These are phyloP conservation scores for Sabellastarte sp. DNA, from an alignment of 2,888 invertebrate species.

Conservation along the genomic window DNA sequence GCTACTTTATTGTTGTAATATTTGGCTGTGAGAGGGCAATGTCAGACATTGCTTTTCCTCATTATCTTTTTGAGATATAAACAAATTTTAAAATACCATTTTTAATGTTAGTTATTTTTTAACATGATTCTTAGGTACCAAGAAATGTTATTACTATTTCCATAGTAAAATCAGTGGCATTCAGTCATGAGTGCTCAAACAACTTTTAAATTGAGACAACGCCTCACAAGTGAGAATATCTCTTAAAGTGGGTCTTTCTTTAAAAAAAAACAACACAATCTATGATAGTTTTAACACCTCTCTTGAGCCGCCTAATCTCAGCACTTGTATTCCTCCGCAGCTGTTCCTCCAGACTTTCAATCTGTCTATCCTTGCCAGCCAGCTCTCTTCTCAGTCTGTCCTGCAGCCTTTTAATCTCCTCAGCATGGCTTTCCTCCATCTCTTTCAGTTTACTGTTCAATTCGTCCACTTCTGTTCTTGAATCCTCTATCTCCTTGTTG, in stretches of 20 bases:
- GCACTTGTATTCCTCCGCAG: slow-evolving; percentile 13
- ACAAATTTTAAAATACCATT: no score
- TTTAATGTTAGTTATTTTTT: no score
- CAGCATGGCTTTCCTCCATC: slow-evolving; percentile 8
- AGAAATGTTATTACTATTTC: no score
- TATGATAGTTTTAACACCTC: slow-evolving; percentile 19
- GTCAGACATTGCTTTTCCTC: no score
- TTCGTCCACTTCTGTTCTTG: not conserved
- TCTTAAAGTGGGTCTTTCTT: not conserved
- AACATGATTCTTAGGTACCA: no score
- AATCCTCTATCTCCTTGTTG: not conserved
- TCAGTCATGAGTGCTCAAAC: not conserved
- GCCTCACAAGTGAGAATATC: not conserved
- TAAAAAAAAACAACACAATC: not conserved
- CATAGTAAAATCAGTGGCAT: not conserved
- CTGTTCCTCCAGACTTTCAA: slow-evolving; percentile 28
- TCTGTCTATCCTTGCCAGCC: slow-evolving; percentile 25
- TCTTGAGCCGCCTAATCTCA: slow-evolving; percentile 18
- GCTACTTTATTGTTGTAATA: no score
- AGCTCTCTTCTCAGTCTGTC: slow-evolving; percentile 20
- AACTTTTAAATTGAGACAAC: not conserved
- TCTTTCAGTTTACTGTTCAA: slow-evolving; percentile 7
- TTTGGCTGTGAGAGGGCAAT: no score
- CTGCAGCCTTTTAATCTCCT: slow-evolving; percentile 10
- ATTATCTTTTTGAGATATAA: no score